Base-by-base conservation (phyloP, 2,888 invertebrate species). In the Epistrophella euchroma region DNA sequence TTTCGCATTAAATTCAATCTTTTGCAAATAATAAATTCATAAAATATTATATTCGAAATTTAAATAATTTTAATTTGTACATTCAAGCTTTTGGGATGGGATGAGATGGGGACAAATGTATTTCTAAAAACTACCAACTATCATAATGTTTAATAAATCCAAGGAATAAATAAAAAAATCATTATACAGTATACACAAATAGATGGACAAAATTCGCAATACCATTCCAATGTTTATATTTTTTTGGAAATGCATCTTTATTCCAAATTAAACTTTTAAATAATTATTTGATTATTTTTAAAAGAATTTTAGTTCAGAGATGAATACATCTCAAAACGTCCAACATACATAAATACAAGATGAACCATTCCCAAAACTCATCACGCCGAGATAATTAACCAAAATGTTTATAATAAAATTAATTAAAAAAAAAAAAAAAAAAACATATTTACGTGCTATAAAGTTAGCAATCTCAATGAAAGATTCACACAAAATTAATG, bases 371-470 rank as follows among this genome's bases (percentile, higher is more conserved):
- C 56, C 25, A 66, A 68, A 73, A 40, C 37, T 81, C 81, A 81
- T 68, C 76, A 73, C 81, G 50, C 47, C 60, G 15, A 77, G 72
- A 85, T 81, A 76, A 85, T 85, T 85, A 81, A 76, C 81, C 47
- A 55, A 52, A 68, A 68, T 85, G 85, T 85, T 85, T 85, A 85
- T 73, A 85, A 85, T 81, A 73, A 81, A 85, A 81, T 76, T 72
- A 81, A 85, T 85, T 85, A 40, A 60, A 60, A 58, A 71, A 60
- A 80, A 43, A 58, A n/a, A n/a, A n/a, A n/a, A 70, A 71, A 60
- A 80, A 43, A 58, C 32, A 73, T 55, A 19, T 37, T n/a, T 52
- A 13, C 10, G 45, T 55, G 47, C 66, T 37, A 40, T 56, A 32
- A 52, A 70, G 32, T 19, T 40, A 4, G 45, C 52, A 47, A 45